A percentile compares a stretch with the other conserved stretches of the same genome.
Evolutionary conservation across 1,140 invertebrate genomes (phyloP).

Genomic region (Micrasema minimum): DNA sequence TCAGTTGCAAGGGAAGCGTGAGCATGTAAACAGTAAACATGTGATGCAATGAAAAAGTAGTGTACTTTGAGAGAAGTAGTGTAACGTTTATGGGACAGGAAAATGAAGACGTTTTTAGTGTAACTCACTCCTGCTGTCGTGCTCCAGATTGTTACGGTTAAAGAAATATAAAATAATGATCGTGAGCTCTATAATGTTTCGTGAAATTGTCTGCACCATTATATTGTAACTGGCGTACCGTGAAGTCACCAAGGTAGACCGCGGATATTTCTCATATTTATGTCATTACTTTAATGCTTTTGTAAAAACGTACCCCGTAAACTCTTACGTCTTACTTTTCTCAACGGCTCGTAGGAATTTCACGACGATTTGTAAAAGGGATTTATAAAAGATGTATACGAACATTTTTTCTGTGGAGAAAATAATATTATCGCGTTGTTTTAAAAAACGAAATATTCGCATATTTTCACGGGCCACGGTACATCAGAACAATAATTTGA

Average conservation of each 20-base stretch:
- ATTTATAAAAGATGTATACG: conserved; percentile 1
- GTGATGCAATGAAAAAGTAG: no score
- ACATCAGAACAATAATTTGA: background rate
- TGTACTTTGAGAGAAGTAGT: background rate
- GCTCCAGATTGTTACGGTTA: conserved; percentile 10
- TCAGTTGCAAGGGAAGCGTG: no score
- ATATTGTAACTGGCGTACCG: conserved; percentile 43
- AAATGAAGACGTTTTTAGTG: background rate
- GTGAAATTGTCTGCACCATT: conserved; percentile 46
- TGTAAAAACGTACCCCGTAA: background rate
- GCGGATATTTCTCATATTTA: conserved; percentile 30
- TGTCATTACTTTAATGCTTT: conserved; percentile 42
- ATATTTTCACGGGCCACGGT: background rate
- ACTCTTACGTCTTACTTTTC: conserved; percentile 16
- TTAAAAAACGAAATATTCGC: background rate
- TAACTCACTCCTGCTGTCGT: background rate
- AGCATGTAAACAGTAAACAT: no score
- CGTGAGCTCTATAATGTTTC: conserved; percentile 39
- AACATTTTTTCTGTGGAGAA: conserved; percentile 2
- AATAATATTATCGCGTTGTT: conserved; percentile 1
- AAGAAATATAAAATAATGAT: conserved; percentile 43
- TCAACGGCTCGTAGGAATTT: background rate
- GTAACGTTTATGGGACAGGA: background rate
- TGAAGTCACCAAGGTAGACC: conserved; percentile 43
- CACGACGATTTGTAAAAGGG: conserved; percentile 9